A percentile compares a stretch with the other conserved stretches of the same genome.
These are phyloP conservation scores for Dryadula phaetusa DNA, from an alignment of 2,888 invertebrate genomes.

Conservation along the genomic window DNA sequence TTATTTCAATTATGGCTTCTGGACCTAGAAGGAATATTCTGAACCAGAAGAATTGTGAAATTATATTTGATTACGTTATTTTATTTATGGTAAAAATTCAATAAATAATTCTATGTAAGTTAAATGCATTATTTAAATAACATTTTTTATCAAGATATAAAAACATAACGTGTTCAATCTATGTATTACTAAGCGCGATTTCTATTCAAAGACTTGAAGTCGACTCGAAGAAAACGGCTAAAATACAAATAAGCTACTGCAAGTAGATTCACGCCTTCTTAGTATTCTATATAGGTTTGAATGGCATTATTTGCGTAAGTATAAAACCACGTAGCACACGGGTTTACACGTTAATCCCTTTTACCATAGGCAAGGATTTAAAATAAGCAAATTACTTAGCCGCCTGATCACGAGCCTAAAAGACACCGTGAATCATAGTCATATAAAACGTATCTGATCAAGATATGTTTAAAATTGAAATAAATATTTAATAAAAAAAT, in stretches of 20 bases:
- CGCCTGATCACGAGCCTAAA: not conserved
- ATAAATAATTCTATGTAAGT: too few relatives aligned
- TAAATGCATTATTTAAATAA: not conserved
- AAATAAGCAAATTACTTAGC: not conserved
- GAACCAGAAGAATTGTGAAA: too few relatives aligned
- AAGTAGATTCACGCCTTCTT: constrained; percentile 45
- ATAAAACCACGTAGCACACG: constrained; percentile 36
- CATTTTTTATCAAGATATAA: not conserved
- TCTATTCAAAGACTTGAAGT: constrained; percentile 39
- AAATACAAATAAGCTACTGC: constrained; percentile 36
- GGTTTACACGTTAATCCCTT: constrained; percentile 32
- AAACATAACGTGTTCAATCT: not conserved
- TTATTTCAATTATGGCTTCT: too few relatives aligned
- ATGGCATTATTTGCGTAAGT: constrained; percentile 49
- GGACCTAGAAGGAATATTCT: too few relatives aligned
- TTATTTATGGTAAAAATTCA: too few relatives aligned
- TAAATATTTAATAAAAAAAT: too few relatives aligned
- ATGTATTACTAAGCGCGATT: constrained; percentile 23
- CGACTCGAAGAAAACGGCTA: constrained; percentile 20
- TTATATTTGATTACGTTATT: too few relatives aligned
- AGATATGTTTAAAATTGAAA: not conserved
- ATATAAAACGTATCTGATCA: not conserved
- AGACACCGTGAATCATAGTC: not conserved
- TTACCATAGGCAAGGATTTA: constrained; percentile 7
- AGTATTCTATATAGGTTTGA: constrained; percentile 58